Evolutionary conservation across 2,797 vertebrate species (phyloP).

Genomic region (Semotilus atromaculatus): DNA sequence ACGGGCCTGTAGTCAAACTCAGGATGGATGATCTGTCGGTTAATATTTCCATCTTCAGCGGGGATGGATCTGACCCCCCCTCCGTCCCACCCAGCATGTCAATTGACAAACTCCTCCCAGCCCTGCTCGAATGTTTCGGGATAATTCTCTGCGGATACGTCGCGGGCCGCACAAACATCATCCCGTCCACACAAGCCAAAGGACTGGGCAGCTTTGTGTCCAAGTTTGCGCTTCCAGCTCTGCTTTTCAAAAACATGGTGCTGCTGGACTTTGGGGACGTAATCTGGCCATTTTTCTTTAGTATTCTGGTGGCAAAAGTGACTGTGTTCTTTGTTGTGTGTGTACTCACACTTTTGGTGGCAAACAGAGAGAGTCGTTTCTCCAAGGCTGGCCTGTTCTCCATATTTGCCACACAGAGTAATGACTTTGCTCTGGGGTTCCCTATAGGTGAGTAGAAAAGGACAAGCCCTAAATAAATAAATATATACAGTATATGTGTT

Average conservation of each 20-base stretch:
- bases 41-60: slow-evolving; percentile 7
- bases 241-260: slow-evolving; percentile 98
- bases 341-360: slow-evolving; percentile 87
- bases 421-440: slow-evolving; percentile 97
- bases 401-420: slow-evolving; percentile 98
- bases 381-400: slow-evolving; percentile 95
- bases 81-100: slow-evolving; percentile 79
- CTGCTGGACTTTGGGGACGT: slow-evolving; percentile 91
- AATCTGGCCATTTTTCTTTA: slow-evolving; percentile 95
- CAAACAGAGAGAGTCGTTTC: slow-evolving; percentile 86
- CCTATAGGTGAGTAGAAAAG: slow-evolving; percentile 88
- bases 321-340: slow-evolving; percentile 90
- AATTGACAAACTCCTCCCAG: slow-evolving; percentile 92
- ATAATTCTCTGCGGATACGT: slow-evolving; percentile 96
- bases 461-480: not conserved
- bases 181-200: slow-evolving; percentile 93
- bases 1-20: not conserved
- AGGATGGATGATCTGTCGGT: slow-evolving; percentile 61
- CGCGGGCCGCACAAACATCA: slow-evolving; percentile 89
- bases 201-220: slow-evolving; percentile 96
- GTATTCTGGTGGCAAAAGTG: slow-evolving; percentile 93
- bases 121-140: slow-evolving; percentile 95
- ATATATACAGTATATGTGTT: not conserved
- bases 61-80: not conserved
- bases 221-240: slow-evolving; percentile 94